phyloP scores from a whole-genome alignment of 1,140 invertebrate species.

The Propsilocerus akamusi region DNA sequence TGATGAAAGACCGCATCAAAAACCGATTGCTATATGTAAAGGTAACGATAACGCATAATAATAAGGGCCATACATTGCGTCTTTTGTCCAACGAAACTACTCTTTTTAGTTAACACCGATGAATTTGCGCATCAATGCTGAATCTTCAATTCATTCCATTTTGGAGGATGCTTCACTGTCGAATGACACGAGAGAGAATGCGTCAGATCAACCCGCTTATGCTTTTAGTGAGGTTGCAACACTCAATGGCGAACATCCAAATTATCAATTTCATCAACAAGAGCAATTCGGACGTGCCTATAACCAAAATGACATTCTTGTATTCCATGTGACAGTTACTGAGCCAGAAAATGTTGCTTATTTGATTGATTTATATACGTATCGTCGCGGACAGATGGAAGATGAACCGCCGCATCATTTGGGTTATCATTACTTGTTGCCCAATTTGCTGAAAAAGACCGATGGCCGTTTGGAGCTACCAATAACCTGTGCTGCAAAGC shows the following conservation, averaged over 20 bases:
- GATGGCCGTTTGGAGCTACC: constrained; percentile 63
- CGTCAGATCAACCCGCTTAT: constrained; percentile 26
- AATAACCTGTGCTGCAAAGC: constrained; percentile 64
- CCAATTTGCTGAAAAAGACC: constrained; percentile 45
- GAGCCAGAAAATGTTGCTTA: constrained; percentile 57
- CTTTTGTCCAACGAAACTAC: background rate
- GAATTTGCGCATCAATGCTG: constrained; percentile 35
- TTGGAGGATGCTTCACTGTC: constrained; percentile 35
- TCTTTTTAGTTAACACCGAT: constrained; percentile 50
- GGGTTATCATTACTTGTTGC: constrained; percentile 70
- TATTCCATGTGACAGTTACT: constrained; percentile 62
- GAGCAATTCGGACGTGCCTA: constrained; percentile 67
- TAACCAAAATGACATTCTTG: constrained; percentile 50
- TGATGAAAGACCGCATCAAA: constrained; percentile 58
- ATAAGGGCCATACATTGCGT: background rate
- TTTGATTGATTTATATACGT: constrained; percentile 39
- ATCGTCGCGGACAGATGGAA: constrained; percentile 30
- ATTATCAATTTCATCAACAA: constrained; percentile 46
- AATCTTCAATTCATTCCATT: constrained; percentile 17
- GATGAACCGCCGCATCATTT: constrained; percentile 59
- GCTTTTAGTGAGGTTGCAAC: constrained; percentile 38
- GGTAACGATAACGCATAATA: constrained; percentile 14
- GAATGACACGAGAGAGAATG: constrained; percentile 28
- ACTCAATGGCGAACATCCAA: constrained; percentile 28
- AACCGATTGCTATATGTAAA: constrained; percentile 49